Evolutionary conservation across 2,113 vertebrate genomes (phyloP), one percentile per base, ranked within the genome.

Genomic region (Myiozetetes cayanensis): DNA sequence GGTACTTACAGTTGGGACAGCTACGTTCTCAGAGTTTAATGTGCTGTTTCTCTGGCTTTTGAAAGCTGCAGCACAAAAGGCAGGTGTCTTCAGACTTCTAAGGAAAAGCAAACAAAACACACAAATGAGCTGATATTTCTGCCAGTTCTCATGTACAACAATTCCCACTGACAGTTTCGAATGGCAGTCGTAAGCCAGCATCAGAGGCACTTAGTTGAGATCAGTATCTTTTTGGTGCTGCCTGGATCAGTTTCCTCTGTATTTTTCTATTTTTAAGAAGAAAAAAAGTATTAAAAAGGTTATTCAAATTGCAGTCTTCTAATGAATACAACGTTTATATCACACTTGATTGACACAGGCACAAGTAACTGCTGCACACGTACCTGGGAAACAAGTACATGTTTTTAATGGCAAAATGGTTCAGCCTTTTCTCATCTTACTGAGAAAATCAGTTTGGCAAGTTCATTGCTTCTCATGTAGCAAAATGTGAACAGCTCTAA

Each of bases 361-460:
- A 67, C 6, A 59, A 72, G 22, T 63, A 85, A 75, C 44, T 53
- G 43, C 44, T 76, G 22, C 58, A 66, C 39, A 46, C 20, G 6
- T 55, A 88, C 33, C 65, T 94, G 91, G 85, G 78, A 93, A 93
- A 63, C 8, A n/a, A 50, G 31, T 46, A 21, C 53, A 22, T 84
- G 30, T 67, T 93, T 90, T 86, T 56, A 94, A 75, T 37, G 52
- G 62, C 27, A 71, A 56, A 93, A 35, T 39, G 20, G 28, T 91
- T 77, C 66, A 85, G 41, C 8, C 62, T 85, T 78, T 95, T 77
- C 93, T 78, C 46, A 76, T 66, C 93, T 89, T 49, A 62, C 30
- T 79, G 55, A 77, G 83, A 86, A 93, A 89, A 87, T 62, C 65
- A 58, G 28, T 82, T 91, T 92, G 80, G 43, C 85, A 92, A 81